Evolutionary conservation across 1,140 invertebrate genomes (phyloP), one percentile per base, ranked within the genome.

Genomic region (Papilio polyxenes): DNA sequence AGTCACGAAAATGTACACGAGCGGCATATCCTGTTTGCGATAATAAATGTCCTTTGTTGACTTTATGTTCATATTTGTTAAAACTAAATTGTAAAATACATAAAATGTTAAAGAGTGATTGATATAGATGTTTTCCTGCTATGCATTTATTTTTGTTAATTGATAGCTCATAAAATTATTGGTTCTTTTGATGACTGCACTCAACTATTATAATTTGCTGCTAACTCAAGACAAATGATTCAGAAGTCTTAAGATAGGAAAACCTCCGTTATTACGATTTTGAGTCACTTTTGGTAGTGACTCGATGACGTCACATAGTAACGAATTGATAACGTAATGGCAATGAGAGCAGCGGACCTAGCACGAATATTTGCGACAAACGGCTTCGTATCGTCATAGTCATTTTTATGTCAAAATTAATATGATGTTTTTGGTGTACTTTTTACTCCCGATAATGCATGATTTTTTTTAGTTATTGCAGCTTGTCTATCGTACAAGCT

Each of bases 1-100:
- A 76, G 75, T 76, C 75, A 76, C 75, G 3, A 53, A 76, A 76
- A 75, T 75, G 44, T 48, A 75, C 37, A 75, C 2, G 15, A 72
- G 5, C 15, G 6, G 13, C 37, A 7, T 74, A 75, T 75, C 40
- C 72, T 75, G 72, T 75, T 75, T 75, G 72, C 17, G 40, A 75
- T 48, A 75, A 53, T 74, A 13, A 44, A 74, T 37, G 23, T 9
- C 49, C n/a, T 20, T 31, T 53, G 49, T 76, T 37, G 2, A 69
- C 11, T 69, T 69, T 69, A 15, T 69, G 59, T 69, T 37, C 15
- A 56, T 56, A 56, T 17, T 69, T 69, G 11, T 69, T 69, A 69
- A 69, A 69, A 37, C 65, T 13, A 15, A 15, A 9, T 69, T 37
- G 37, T 31, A 69, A 65, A 23, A 37, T 37, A 23, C 59, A 1